phyloP scores from a whole-genome alignment of 2,113 vertebrate species.

The Mirounga angustirostris region DNA sequence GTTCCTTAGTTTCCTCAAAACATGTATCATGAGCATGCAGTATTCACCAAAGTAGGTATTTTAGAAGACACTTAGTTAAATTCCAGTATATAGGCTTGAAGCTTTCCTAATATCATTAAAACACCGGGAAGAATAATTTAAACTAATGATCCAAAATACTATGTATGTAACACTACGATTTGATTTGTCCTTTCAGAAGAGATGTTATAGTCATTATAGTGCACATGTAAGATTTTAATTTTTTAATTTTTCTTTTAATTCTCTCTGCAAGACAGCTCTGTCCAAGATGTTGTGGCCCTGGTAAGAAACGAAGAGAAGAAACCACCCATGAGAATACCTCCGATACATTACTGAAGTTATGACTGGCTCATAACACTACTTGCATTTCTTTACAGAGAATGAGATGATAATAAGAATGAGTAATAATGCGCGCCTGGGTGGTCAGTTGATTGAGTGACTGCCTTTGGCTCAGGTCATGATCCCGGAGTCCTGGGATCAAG shows the following conservation, averaged over 20 bases:
- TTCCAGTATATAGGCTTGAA: background rate
- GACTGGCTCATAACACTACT: background rate
- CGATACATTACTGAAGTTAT: background rate
- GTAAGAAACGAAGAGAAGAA: background rate
- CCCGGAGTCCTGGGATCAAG: too few species aligned
- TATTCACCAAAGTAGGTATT: background rate
- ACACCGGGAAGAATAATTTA: background rate
- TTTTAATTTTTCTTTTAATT: background rate
- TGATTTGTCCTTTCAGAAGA: conserved; percentile 31
- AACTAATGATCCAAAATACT: background rate
- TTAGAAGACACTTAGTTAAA: background rate
- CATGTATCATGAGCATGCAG: background rate
- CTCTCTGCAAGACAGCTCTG: background rate
- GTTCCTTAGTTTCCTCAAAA: background rate
- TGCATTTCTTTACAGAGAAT: background rate
- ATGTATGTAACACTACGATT: background rate
- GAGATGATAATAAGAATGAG: background rate
- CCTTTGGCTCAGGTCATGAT: too few species aligned
- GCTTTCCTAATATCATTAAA: background rate
- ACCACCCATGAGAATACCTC: background rate
- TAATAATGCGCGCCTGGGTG: background rate
- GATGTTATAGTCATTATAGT: background rate
- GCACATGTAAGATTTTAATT: background rate
- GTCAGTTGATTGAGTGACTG: too few species aligned
- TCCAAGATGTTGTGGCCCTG: background rate